Base-by-base conservation (phyloP, 2,888 invertebrate genomes). In the Calameuta pallipes region DNA sequence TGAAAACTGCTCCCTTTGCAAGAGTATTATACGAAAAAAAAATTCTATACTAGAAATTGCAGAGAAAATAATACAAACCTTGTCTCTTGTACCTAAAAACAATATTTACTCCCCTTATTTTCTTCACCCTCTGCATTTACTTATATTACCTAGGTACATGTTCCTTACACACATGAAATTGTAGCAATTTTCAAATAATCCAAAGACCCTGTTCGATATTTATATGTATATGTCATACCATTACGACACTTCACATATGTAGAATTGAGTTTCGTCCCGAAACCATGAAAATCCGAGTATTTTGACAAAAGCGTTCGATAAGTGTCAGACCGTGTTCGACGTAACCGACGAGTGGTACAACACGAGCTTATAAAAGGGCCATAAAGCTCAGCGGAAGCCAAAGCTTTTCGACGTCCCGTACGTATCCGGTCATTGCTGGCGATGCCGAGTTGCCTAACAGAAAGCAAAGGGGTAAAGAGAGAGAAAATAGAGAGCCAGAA, bases 401-500 rank as follows among this genome's bases (percentile, higher is more conserved):
- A 56, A 56, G 56, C 56, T 56, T 56, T 56, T 56, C 56, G 56
- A 56, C 56, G 56, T 56, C 56, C 23, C 23, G 56, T 23, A 56
- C 56, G 23, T 15, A 56, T 23, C 23, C 56, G 56, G 56, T 56
- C 56, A 56, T 56, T 56, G 56, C 23, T 56, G 23, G 23, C 56
- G 23, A 23, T 23, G 6, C 9, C 56, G 56, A 56, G 23, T 56
- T 56, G 9, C 56, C 56, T 6, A 2, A 23, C 56, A 36, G 37
- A 35, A 37, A 34, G 36, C 36, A 68, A 73, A 73, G 75, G 11
- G 75, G 37, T 37, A 79, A 75, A 69, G 56, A 75, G 70, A 75
- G 31, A 35, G 36, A 69, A 36, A 75, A 36, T 13, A 31, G 37
- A 37, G 74, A 71, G 71, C 34, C 69, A 75, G 70, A 34, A 33